phyloP scores from a whole-genome alignment of 2,113 vertebrate genomes.

The human (Homo sapiens) region GRCh38 chr2:209722001-209722500 shows the following conservation, averaged over 20 bases:
- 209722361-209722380: slow-evolving; percentile 5
- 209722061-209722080: background rate
- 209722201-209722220: background rate
- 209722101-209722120: background rate
- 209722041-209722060: slow-evolving; percentile 2
- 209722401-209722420: slow-evolving; percentile 54
- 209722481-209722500: background rate
- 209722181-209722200: slow-evolving; percentile 39
- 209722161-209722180: background rate
- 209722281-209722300: slow-evolving; percentile 55
- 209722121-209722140: background rate
- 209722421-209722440: slow-evolving; percentile 41
- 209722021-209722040: slow-evolving; percentile 21
- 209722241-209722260: slow-evolving; percentile 65
- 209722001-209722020: background rate
- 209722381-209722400: slow-evolving; percentile 28
- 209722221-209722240: slow-evolving; percentile 71
- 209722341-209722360: slow-evolving; percentile 60
- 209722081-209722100: background rate
- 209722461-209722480: slow-evolving; percentile 19
- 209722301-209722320: slow-evolving; percentile 29
- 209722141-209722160: background rate
- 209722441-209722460: background rate
- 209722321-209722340: background rate
- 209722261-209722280: slow-evolving; percentile 62